Percentiles rank a stretch among this genome's conserved stretches.
These are phyloP conservation scores for Pogona vitticeps DNA, from an alignment of 2,113 vertebrate species.

Conservation along the genomic window DNA sequence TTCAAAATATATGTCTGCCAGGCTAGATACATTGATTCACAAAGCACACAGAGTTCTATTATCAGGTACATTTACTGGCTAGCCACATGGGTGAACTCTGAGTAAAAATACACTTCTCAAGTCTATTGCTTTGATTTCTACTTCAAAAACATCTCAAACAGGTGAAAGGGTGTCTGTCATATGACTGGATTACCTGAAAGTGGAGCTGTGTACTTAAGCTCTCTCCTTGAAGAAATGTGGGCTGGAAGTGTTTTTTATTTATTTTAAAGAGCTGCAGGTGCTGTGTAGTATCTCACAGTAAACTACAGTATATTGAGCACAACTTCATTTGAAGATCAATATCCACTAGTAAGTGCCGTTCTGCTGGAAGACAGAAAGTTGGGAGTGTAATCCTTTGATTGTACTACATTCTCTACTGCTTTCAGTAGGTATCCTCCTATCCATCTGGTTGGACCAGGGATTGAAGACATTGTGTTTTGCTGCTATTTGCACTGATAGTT, in stretches of 20 bases:
- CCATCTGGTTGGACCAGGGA: background rate
- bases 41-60: constrained; percentile 10
- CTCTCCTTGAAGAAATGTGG: constrained; percentile 41
- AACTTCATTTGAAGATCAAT: constrained; percentile 52
- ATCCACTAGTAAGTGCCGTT: constrained; percentile 31
- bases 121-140: constrained; percentile 25
- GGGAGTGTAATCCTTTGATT: background rate
- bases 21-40: background rate
- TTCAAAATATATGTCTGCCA: background rate
- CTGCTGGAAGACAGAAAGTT: background rate
- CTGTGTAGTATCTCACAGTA: constrained; percentile 23
- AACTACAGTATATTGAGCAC: constrained; percentile 45
- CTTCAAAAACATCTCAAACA: constrained; percentile 39
- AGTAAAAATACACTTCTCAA: constrained; percentile 33
- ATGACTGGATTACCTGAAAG: constrained; percentile 40
- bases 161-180: constrained; percentile 17
- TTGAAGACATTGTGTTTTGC: background rate
- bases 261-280: constrained; percentile 40
- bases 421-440: background rate
- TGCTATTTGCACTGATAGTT: no score
- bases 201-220: background rate
- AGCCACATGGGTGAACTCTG: background rate
- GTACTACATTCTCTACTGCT: background rate
- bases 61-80: background rate
- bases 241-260: constrained; percentile 34